Conservation (phyloP, 2,113 vertebrate genomes). For the Erythrocercus mccallii region DNA sequence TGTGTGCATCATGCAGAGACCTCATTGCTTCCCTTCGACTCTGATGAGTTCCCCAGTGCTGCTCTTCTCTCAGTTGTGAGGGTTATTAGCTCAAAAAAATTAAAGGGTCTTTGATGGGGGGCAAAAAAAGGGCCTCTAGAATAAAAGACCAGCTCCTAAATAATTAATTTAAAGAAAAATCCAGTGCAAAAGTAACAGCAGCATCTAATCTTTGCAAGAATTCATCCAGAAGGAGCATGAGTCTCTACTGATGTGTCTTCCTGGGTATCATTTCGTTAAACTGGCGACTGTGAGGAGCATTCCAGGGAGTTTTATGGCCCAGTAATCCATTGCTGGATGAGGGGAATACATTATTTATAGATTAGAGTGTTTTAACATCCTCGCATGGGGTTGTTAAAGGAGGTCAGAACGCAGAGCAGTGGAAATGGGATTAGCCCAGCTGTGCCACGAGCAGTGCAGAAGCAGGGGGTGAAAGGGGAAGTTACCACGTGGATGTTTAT, state of each 20-base stretch:
- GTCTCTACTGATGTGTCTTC: background rate
- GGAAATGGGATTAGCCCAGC: constrained; percentile 26
- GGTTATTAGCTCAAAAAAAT: background rate
- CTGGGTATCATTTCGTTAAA: background rate
- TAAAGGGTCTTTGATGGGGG: background rate
- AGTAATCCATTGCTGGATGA: constrained; percentile 43
- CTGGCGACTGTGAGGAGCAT: background rate
- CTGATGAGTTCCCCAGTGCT: background rate
- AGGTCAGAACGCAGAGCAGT: background rate
- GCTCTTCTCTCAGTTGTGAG: background rate
- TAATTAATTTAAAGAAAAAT: background rate
- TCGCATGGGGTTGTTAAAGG: constrained; percentile 20
- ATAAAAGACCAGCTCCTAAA: background rate
- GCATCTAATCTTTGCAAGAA: background rate
- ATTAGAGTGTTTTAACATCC: constrained; percentile 38
- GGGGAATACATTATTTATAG: constrained; percentile 60
- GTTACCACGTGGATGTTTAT: background rate
- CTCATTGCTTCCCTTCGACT: background rate
- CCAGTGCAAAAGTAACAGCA: background rate
- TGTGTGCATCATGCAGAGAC: fast-evolving
- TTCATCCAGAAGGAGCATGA: background rate
- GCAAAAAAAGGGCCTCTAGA: background rate
- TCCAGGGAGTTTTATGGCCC: constrained; percentile 36
- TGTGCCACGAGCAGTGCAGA: background rate
- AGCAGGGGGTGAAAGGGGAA: background rate